phyloP scores from a whole-genome alignment of 2,888 invertebrate species.

The Reticulitermes lucifugus region DNA sequence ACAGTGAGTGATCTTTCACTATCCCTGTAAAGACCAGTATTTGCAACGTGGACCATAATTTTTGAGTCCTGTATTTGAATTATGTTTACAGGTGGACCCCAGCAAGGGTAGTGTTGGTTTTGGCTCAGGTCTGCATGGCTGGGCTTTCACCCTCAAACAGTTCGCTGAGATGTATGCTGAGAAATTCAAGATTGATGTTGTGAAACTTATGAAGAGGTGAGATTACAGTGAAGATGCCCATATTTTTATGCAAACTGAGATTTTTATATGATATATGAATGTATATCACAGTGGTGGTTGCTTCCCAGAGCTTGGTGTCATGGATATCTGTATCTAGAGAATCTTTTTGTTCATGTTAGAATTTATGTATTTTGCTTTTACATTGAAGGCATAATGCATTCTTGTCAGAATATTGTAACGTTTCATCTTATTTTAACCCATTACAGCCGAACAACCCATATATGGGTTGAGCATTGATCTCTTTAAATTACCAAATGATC shows the following conservation, averaged over 20 bases:
- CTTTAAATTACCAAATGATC: no score
- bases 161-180: constrained; percentile 99
- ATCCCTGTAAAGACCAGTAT: no score
- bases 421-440: no score
- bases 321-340: no score
- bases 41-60: no score
- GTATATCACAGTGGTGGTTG: not conserved
- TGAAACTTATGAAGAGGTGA: constrained; percentile 93
- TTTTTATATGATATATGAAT: not conserved
- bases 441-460: no score
- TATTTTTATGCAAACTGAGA: not conserved
- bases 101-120: constrained; percentile 99
- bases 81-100: constrained; percentile 81
- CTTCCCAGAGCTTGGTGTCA: not conserved
- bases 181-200: constrained; percentile 97
- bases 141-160: constrained; percentile 99
- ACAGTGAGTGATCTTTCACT: no score
- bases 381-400: no score
- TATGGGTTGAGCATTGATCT: no score
- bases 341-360: no score
- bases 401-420: no score
- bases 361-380: no score
- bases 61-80: not conserved
- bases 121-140: constrained; percentile 99
- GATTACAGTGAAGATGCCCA: not conserved